Percentiles rank a stretch among this genome's conserved stretches.
phyloP scores from a whole-genome alignment of 2,113 vertebrate species.

The Daboia siamensis region DNA sequence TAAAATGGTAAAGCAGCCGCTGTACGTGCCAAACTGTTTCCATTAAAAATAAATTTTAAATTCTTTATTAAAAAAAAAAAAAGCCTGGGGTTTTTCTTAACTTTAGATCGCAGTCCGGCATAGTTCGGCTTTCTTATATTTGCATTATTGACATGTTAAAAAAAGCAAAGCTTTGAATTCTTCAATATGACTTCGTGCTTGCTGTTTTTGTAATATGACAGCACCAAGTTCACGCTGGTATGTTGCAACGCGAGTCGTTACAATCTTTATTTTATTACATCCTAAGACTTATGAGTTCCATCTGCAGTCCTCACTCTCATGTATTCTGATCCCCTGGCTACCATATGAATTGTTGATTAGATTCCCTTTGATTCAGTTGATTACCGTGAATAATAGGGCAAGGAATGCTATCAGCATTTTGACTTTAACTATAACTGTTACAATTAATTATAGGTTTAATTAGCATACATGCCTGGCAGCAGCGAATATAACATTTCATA shows the following conservation, averaged over 20 bases:
- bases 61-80: not conserved
- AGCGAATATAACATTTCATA: slow-evolving; percentile 90
- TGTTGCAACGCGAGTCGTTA: slow-evolving; percentile 73
- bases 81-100: not conserved
- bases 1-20: not conserved
- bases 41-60: not conserved
- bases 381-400: slow-evolving; percentile 86
- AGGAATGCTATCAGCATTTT: slow-evolving; percentile 85
- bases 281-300: slow-evolving; percentile 75
- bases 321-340: slow-evolving; percentile 74
- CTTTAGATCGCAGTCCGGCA: not conserved
- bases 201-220: slow-evolving; percentile 72
- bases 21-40: too few relatives aligned
- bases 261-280: slow-evolving; percentile 67
- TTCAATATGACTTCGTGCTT: slow-evolving; percentile 33
- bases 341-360: slow-evolving; percentile 91
- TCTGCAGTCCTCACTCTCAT: slow-evolving; percentile 71
- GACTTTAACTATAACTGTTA: slow-evolving; percentile 90
- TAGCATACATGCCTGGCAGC: slow-evolving; percentile 85
- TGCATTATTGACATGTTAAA: not conserved
- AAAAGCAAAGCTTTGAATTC: slow-evolving; percentile 5
- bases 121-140: not conserved
- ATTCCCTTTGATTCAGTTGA: slow-evolving; percentile 90
- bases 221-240: slow-evolving; percentile 70
- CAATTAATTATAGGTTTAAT: slow-evolving; percentile 97